A percentile compares a stretch with the other conserved stretches of the same genome.
These are phyloP conservation scores for Ceraclea dissimilis DNA, from an alignment of 2,888 invertebrate species.

Conservation along the genomic window DNA sequence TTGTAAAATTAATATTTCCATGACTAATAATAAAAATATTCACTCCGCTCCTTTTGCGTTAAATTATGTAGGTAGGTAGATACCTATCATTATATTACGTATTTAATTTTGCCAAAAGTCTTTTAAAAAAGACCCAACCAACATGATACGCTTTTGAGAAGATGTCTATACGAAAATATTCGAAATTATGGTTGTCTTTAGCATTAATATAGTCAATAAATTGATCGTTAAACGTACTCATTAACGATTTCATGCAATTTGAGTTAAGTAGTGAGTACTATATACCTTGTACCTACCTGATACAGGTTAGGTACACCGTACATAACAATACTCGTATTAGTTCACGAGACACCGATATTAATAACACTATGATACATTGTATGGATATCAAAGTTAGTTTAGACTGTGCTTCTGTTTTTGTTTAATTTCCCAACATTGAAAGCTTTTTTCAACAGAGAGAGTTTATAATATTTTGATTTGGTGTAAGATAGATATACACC, in stretches of 20 bases:
- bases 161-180: not conserved
- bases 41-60: not conserved
- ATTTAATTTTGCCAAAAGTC: not conserved
- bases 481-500: too few species aligned
- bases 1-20: too few species aligned
- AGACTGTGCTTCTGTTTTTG: not conserved
- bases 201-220: not conserved
- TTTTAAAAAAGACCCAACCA: not conserved
- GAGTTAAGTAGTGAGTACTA: too few species aligned
- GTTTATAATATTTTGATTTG: too few species aligned
- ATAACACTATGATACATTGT: not conserved
- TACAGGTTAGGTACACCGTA: too few species aligned
- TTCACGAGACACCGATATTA: too few species aligned
- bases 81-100: not conserved
- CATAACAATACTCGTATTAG: too few species aligned
- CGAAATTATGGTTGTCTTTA: not conserved
- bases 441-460: too few species aligned
- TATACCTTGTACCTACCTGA: too few species aligned
- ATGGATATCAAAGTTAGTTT: not conserved
- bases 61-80: not conserved
- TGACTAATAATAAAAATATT: not conserved
- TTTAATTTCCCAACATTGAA: not conserved
- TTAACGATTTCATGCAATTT: not conserved
- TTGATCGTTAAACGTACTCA: not conserved
- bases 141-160: not conserved